Evolutionary conservation across 2,797 vertebrate species (phyloP), one percentile per base, ranked within the genome.

Genomic region (Heliangelus exortis): DNA sequence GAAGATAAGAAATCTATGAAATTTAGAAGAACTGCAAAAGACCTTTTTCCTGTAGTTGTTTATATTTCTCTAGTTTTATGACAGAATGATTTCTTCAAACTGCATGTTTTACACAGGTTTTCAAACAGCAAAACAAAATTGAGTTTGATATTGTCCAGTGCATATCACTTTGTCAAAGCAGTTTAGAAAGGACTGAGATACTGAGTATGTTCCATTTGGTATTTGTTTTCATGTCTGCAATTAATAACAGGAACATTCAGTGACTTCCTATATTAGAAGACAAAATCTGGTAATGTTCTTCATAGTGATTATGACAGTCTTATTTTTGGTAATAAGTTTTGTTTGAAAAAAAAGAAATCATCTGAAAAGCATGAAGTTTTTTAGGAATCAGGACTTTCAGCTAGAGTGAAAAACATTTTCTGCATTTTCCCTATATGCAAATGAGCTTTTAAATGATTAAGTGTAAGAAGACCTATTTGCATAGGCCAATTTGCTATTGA

Each of bases 181-280:
- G 17, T 77, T 85, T 45, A 41, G 69, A 76, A 90, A 57, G 31
- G 19, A 72, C 9, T 45, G 50, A 65, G 55, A 57, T 47, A 58
- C 29, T 0, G 1, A 33, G 34, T 13, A 1, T 55, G 15, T 77
- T 69, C n/a, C 1, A 0, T 43, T 88, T 51, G 34, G 4, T 1
- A 39, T 86, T 93, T 89, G 21, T 20, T 89, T 10, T 76, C 22
- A 39, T 36, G 29, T 28, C 54, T 84, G 34, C 48, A 45, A 4
- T 31, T 65, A 68, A 11, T 50, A 63, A 31, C 25, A 61, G 39
- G 6, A 67, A 10, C 66, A 48, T 67, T 55, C 41, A 36, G 43
- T 75, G 17, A 17, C 31, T 68, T 82, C 17, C 7, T 50, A 0
- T 75, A 41, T 55, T 54, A 54, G 58, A 84, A 79, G 29, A 21